Evolutionary conservation across 2,888 invertebrate genomes (phyloP).

Genomic region (Teleiodes luculella): DNA sequence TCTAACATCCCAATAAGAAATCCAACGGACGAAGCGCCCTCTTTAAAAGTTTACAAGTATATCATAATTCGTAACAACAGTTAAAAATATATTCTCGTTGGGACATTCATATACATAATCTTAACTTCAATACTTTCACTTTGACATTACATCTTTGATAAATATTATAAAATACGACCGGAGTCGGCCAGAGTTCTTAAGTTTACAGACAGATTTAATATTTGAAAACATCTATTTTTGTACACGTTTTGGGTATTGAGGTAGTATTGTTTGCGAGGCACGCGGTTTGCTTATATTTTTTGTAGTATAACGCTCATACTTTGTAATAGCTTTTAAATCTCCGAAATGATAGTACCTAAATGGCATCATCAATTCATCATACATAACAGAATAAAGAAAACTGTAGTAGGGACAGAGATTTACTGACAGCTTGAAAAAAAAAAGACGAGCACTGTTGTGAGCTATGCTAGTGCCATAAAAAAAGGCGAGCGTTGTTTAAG

Average conservation of each 20-base stretch:
- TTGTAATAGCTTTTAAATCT: neutral
- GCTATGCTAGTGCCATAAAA: too few species aligned
- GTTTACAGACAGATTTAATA: conserved; percentile 61
- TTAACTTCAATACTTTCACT: conserved; percentile 4
- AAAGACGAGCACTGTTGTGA: too few species aligned
- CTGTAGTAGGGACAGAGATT: too few species aligned
- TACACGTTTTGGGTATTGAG: conserved; percentile 73
- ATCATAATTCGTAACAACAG: neutral
- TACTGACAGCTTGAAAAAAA: too few species aligned
- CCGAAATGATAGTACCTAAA: too few species aligned
- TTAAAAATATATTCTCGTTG: conserved; percentile 10
- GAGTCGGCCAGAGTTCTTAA: conserved; percentile 26
- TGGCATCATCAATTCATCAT: too few species aligned
- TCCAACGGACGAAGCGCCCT: neutral
- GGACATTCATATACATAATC: conserved; percentile 5
- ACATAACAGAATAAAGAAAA: too few species aligned
- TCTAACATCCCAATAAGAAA: neutral
- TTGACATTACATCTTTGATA: conserved; percentile 7
- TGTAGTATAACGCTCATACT: too few species aligned
- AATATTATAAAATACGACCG: conserved; percentile 28
- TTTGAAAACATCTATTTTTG: conserved; percentile 48
- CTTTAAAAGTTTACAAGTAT: neutral
- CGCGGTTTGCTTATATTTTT: neutral
- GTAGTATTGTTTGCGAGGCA: conserved; percentile 62
- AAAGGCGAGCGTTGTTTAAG: too few species aligned